phyloP scores from a whole-genome alignment of 2,113 vertebrate species.

The Turnix velox region DNA sequence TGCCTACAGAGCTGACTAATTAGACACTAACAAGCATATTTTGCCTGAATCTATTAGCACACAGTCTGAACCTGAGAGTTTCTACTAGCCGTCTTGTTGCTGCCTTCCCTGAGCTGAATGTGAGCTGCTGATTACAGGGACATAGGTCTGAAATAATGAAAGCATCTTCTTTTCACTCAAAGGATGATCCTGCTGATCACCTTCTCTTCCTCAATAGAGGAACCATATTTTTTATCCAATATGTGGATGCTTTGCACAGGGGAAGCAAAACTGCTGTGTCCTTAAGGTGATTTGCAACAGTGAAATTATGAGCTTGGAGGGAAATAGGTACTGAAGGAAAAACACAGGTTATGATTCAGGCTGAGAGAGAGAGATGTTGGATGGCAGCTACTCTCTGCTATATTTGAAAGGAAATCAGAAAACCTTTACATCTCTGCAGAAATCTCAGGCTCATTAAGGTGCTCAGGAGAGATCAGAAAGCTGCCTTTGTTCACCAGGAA shows the following conservation, averaged over 20 bases:
- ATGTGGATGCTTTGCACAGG: neutral
- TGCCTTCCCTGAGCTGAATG: conserved; percentile 14
- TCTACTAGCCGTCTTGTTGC: neutral
- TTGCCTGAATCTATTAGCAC: conserved; percentile 34
- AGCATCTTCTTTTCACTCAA: neutral
- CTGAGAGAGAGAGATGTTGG: neutral
- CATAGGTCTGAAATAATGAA: conserved; percentile 36
- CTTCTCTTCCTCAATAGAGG: neutral
- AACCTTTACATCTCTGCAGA: neutral
- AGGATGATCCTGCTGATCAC: neutral
- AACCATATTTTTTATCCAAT: neutral
- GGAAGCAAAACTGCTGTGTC: neutral
- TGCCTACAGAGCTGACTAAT: conserved; percentile 52
- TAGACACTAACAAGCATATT: conserved; percentile 58
- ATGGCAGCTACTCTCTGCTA: neutral
- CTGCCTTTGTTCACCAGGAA: neutral
- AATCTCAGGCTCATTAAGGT: neutral
- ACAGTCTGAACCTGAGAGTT: neutral
- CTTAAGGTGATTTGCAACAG: neutral
- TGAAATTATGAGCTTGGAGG: neutral
- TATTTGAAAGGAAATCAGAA: neutral
- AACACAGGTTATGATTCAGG: neutral
- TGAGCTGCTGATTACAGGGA: conserved; percentile 10
- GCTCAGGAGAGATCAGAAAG: neutral
- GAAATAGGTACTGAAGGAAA: neutral